Base-by-base conservation (phyloP, 2,888 invertebrate species). In the Parochlus steinenii region DNA sequence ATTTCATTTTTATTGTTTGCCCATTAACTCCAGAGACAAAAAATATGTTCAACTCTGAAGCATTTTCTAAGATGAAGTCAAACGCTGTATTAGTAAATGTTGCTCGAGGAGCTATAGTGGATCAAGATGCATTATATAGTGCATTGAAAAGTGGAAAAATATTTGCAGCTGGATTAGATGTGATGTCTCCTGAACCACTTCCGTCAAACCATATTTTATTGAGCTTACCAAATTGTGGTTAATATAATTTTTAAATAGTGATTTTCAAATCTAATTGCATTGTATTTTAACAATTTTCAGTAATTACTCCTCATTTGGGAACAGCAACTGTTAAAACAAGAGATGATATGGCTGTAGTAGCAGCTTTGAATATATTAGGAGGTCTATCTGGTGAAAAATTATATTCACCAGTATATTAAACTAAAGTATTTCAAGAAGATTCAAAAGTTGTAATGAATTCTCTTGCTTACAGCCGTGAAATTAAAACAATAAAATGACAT, bases 291-390 rank as follows among this genome's bases (percentile, higher is more conserved):
- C 5, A 24, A 38, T 40, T 61, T 47, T 45, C 58, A 78, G 79
- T 80, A 37, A 54, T 87, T 11, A 54, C 86, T 33, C 90, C 90
- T 6, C 90, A 90, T 53, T 80, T 90, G 47, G 89, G 83, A 24
- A 87, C 86, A 60, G 87, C 87, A 15, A 69, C 78, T 1, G 65
- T 69, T 39, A 71, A 75, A 54, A 70, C 85, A 0, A 64, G 89
- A 43, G 65, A 69, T 33, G 65, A 63, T 23, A 89, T 90, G 90
- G 74, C 78, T 14, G 58, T 66, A 33, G 56, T 86, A 24, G 75
- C 83, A 6, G 80, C 80, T 2, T 60, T 64, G 36, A 89, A 89
- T 60, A 77, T 89, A 18, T 51, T 80, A 31, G 69, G 71, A 45
- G 79, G 65, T 1, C 61, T 85, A 16, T 64, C 64, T 19, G 76